Conservation (phyloP, 2,797 vertebrate species). For the Limosa lapponica region DNA sequence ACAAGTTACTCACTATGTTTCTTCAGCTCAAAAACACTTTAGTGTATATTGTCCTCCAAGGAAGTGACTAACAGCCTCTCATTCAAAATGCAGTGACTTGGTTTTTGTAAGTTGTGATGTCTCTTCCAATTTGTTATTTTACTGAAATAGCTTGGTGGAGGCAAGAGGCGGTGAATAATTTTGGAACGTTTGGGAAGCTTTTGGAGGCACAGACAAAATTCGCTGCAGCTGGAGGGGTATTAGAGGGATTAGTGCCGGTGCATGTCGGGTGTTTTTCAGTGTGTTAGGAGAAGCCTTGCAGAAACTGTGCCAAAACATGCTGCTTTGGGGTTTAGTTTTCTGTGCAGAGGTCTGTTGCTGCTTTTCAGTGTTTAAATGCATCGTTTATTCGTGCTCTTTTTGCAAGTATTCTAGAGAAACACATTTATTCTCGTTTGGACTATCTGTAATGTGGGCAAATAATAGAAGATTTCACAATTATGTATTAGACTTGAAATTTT, state of each 20-base stretch:
- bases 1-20: neutral
- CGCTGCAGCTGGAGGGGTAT: neutral
- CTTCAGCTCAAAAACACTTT: neutral
- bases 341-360: neutral
- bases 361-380: neutral
- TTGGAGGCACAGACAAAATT: neutral
- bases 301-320: accelerated
- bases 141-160: neutral
- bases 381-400: neutral
- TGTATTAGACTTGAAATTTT: neutral
- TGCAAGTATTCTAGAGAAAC: neutral
- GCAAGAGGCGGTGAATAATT: neutral
- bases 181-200: neutral
- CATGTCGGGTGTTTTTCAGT: neutral
- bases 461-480: neutral
- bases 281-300: neutral
- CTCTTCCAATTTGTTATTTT: neutral
- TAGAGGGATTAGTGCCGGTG: neutral
- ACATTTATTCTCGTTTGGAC: neutral
- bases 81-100: accelerated
- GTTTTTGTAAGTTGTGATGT: neutral
- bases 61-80: constrained; percentile 41
- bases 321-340: neutral
- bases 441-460: neutral
- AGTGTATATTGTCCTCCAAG: accelerated